phyloP scores from a whole-genome alignment of 2,113 vertebrate genomes.

The Poecilia latipinna region DNA sequence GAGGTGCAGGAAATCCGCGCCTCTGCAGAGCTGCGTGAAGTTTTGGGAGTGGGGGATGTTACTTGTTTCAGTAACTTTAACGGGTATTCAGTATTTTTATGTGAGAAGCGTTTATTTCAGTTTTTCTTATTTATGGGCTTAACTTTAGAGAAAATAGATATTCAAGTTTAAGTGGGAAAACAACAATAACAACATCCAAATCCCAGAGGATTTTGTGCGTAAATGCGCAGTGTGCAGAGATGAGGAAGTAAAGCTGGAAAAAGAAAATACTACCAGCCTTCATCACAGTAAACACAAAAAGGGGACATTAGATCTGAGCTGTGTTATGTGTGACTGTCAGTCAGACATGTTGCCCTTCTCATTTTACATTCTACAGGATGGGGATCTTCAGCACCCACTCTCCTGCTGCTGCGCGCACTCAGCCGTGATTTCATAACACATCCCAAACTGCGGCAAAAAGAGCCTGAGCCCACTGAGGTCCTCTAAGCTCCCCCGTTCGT shows the following conservation, averaged over 20 bases:
- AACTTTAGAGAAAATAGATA: neutral
- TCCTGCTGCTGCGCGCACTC: conserved; percentile 36
- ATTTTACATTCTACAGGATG: neutral
- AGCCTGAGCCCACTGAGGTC: neutral
- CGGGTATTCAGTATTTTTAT: too few species aligned
- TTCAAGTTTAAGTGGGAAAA: too few species aligned
- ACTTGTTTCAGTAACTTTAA: neutral
- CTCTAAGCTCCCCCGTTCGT: neutral
- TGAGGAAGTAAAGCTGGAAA: neutral
- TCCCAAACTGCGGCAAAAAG: conserved; percentile 55
- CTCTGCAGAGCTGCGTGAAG: too few species aligned
- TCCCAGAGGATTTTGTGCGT: neutral
- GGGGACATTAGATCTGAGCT: too few species aligned
- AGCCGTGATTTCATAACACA: conserved; percentile 47
- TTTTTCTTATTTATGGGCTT: neutral
- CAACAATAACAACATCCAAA: neutral
- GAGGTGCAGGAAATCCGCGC: too few species aligned
- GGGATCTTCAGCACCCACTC: conserved; percentile 9
- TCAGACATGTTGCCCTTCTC: neutral
- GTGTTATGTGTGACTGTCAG: neutral
- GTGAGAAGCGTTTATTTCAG: neutral
- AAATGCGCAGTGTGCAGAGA: neutral
- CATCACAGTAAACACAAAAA: too few species aligned
- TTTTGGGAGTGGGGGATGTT: neutral
- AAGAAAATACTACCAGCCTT: too few species aligned